Percentiles rank a stretch among this genome's conserved stretches.
phyloP scores from a whole-genome alignment of 2,888 invertebrate species.

The Microctonus brassicae region DNA sequence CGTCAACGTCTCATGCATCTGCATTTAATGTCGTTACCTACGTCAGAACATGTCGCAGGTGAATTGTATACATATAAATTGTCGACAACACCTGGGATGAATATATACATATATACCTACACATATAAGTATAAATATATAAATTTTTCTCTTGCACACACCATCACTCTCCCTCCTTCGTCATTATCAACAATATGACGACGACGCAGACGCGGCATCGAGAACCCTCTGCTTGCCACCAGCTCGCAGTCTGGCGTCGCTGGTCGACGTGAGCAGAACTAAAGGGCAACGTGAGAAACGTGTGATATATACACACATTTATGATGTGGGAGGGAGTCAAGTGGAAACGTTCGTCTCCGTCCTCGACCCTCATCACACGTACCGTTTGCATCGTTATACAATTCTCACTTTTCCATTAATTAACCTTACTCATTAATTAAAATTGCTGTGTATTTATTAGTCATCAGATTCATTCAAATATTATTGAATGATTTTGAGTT shows the following conservation, averaged over 20 bases:
- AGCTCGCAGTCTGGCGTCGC: conserved; percentile 60
- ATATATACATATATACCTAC: conserved; percentile 12
- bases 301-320: background rate
- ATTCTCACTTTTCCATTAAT: background rate
- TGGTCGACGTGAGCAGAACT: conserved; percentile 55
- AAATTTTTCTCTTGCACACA: background rate
- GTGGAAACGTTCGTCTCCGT: background rate
- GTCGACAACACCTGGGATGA: background rate
- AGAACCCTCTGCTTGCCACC: conserved; percentile 47
- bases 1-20: conserved; percentile 6
- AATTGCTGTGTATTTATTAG: background rate
- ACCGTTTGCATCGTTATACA: background rate
- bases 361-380: background rate
- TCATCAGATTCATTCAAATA: conserved; percentile 1
- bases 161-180: conserved; percentile 11
- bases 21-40: conserved; percentile 15
- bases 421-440: too few species aligned
- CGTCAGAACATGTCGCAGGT: background rate
- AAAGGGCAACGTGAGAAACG: background rate
- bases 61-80: conserved; percentile 11
- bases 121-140: background rate
- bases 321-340: background rate
- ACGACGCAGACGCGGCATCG: conserved; percentile 47
- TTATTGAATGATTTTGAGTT: background rate
- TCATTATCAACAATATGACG: conserved; percentile 28